These are phyloP conservation scores for Ageneiosus marmoratus DNA, from an alignment of 2,113 vertebrate species.

Conservation along the genomic window DNA sequence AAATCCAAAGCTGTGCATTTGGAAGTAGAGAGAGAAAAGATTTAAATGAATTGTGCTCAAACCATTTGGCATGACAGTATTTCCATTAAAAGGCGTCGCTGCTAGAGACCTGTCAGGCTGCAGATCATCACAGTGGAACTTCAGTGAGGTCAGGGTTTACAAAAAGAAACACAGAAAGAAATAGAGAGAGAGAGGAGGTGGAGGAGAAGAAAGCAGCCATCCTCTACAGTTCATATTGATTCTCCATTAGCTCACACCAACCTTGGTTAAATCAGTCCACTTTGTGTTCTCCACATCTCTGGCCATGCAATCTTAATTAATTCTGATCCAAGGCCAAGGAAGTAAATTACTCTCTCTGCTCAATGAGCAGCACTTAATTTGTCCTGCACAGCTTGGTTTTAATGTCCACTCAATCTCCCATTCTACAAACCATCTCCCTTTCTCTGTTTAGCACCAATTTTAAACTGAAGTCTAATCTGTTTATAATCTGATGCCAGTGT, in stretches of 20 bases:
- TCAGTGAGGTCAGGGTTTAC: not conserved
- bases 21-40: not conserved
- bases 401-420: constrained; percentile 43
- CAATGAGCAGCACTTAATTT: constrained; percentile 55
- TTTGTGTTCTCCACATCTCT: constrained; percentile 34
- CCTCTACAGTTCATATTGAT: constrained; percentile 43
- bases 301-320: constrained; percentile 64
- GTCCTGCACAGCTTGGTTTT: constrained; percentile 42
- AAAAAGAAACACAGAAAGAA: not conserved
- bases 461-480: constrained; percentile 8
- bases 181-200: not conserved
- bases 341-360: constrained; percentile 57
- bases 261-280: constrained; percentile 40
- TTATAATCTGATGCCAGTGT: constrained; percentile 44
- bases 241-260: constrained; percentile 46
- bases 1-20: not conserved
- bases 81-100: not conserved
- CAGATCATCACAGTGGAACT: not conserved
- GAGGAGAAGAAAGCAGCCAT: constrained; percentile 33
- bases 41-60: constrained; percentile 2
- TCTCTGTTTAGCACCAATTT: constrained; percentile 22
- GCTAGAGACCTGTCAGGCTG: not conserved
- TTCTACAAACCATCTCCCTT: not conserved
- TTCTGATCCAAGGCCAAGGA: constrained; percentile 65
- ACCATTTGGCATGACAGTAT: not conserved